Base-by-base conservation (phyloP, 2,113 vertebrate genomes). In the Sylvilagus bachmani region DNA sequence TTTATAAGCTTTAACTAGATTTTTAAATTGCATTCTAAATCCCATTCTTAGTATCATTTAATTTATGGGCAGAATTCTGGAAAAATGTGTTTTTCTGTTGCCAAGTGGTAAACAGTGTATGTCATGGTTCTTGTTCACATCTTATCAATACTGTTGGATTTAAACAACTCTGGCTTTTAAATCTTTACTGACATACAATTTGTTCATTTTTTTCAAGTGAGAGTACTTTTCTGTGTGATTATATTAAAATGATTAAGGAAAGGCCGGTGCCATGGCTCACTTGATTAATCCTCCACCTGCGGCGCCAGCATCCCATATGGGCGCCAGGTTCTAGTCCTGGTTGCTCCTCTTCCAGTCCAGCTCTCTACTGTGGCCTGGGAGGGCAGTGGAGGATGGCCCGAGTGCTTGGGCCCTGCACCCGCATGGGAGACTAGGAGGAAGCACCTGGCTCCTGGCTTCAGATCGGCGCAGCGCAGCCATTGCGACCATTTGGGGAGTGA, bases 1-100 rank as follows among this genome's bases (percentile, higher is more conserved):
- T 70, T 69, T 66, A 29, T 49, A 49, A 70, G 31, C 17, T 75
- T 75, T 19, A 67, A 53, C 17, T 19, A 71, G 51, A 33, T 77
- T 75, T 89, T 75, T 33, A 61, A 92, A 73, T 80, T 67, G 27
- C n/a, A n/a, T 73, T 84, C 62, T 73, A 67, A 36, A 62, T n/a
- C 36, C 62, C 73, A 5, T 58, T 89, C 44, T 36, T 5, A n/a
- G 44, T 69, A 80, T 44, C 71, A 44, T 66, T 73, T 77, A 69
- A 81, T 67, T 36, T 90, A 31, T 64, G 14, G 38, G 31, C 66
- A 93, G 7, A 67, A 55, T 36, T 80, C 5, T 81, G 9, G 62
- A 64, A 44, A 85, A 61, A 85, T 55, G 10, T n/a, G 64, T 82
- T 74, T 82, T 66, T 78, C 0, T 14, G 9, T 49, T 81, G 13